Percentiles rank a stretch among this genome's conserved stretches.
Conservation (phyloP, 2,888 invertebrate species). For the Luperina testacea region DNA sequence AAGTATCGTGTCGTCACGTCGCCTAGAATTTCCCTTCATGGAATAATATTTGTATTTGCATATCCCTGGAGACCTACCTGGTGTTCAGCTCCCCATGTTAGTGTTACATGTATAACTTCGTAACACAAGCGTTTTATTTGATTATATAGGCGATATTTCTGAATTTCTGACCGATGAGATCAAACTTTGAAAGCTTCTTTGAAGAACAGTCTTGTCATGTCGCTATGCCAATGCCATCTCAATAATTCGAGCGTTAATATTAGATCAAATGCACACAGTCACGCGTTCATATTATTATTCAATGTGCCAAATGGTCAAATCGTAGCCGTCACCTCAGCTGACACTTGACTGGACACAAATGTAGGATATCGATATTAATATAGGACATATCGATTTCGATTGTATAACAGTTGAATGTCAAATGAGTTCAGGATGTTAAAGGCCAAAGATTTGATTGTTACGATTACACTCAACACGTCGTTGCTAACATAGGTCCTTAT, state of each 20-base stretch:
- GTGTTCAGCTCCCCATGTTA: neutral
- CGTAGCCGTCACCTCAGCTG: neutral
- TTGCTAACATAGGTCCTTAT: neutral
- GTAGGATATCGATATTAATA: constrained; percentile 35
- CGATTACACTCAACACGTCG: neutral
- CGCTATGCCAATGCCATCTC: neutral
- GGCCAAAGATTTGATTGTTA: constrained; percentile 4
- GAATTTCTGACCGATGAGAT: neutral
- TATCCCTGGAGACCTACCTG: constrained; percentile 6
- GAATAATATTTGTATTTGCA: neutral
- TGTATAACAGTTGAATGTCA: constrained; percentile 41
- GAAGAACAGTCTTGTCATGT: neutral
- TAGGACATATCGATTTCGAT: constrained; percentile 42
- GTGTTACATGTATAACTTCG: too few relatives aligned
- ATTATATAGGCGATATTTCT: neutral
- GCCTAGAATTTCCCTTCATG: neutral
- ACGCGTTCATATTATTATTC: neutral
- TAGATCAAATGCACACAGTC: neutral
- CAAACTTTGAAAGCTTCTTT: neutral
- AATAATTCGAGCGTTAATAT: constrained; percentile 1
- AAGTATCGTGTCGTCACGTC: neutral
- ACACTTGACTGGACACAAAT: constrained; percentile 30
- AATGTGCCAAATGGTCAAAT: constrained; percentile 22
- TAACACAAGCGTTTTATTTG: neutral
- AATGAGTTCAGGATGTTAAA: constrained; percentile 24